Conservation (phyloP, 1,140 invertebrate species). For the Drosophila leontia region DNA sequence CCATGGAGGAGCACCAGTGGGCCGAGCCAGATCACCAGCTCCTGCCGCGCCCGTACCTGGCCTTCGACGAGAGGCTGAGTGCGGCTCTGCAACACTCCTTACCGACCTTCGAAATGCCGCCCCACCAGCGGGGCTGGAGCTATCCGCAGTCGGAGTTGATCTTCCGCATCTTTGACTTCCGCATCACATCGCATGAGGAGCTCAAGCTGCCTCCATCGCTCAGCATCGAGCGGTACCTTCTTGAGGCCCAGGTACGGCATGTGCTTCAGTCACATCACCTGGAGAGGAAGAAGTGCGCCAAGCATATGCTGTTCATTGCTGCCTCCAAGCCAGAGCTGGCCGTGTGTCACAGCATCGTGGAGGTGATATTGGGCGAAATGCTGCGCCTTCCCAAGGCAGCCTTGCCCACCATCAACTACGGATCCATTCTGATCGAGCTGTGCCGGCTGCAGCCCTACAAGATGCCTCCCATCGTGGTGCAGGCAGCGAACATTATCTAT, state of each 20-base stretch:
- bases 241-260: conserved; percentile 97
- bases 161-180: conserved; percentile 96
- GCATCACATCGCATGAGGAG: conserved; percentile 92
- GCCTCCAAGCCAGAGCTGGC: conserved; percentile 95
- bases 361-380: conserved; percentile 97
- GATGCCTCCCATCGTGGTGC: conserved; percentile 97
- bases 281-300: conserved; percentile 97
- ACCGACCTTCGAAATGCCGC: conserved; percentile 92
- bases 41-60: conserved; percentile 96
- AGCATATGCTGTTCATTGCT: conserved; percentile 92
- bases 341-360: conserved; percentile 98
- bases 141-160: conserved; percentile 96
- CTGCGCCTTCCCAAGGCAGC: conserved; percentile 95
- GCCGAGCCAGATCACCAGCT: conserved; percentile 91
- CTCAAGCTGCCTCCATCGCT: conserved; percentile 95
- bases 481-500: conserved; percentile 98
- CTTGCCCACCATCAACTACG: conserved; percentile 96
- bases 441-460: conserved; percentile 97
- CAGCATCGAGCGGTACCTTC: conserved; percentile 98
- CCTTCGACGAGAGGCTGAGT: conserved; percentile 96
- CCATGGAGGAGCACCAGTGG: conserved; percentile 96
- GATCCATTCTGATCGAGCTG: conserved; percentile 97
- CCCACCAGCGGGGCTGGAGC: conserved; percentile 90
- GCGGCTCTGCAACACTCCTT: conserved; percentile 97
- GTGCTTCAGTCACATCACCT: conserved; percentile 94